Percentiles rank a stretch among this genome's conserved stretches.
Conservation (phyloP, 2,113 vertebrate species). For the Podiceps cristatus region DNA sequence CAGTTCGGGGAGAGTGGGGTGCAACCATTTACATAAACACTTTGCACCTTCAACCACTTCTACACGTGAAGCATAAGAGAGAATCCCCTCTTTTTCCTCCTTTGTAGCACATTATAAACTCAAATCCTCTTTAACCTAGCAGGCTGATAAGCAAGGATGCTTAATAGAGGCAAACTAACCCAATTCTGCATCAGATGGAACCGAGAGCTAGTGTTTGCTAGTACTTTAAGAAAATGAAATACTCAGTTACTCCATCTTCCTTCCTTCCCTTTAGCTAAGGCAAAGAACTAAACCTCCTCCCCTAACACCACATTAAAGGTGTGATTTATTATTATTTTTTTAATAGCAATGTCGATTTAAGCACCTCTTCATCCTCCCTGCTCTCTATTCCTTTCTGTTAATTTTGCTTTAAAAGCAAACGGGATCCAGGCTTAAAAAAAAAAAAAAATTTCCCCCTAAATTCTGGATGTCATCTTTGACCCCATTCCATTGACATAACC, state of each 20-base stretch:
- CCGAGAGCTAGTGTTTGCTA: background rate
- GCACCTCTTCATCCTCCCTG: background rate
- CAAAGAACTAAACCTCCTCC: background rate
- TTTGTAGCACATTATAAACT: background rate
- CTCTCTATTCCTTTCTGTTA: background rate
- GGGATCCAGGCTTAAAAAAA: background rate
- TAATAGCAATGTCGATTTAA: background rate
- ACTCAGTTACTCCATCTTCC: background rate
- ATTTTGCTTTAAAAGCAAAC: background rate
- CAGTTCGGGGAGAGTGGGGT: background rate
- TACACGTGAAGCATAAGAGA: background rate
- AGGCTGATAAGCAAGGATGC: background rate
- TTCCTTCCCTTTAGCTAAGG: background rate
- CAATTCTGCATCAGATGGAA: background rate
- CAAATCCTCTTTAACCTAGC: background rate
- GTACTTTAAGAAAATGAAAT: background rate
- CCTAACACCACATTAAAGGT: background rate
- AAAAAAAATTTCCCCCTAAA: background rate
- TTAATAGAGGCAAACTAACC: background rate
- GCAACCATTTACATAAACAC: background rate
- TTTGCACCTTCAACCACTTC: background rate
- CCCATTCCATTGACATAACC: background rate
- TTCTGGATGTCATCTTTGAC: background rate
- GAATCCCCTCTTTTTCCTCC: background rate
- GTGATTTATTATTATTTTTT: background rate